A percentile compares a stretch with the other conserved stretches of the same genome.
Conservation (phyloP, 2,797 vertebrate species). For the Potorous gilbertii region DNA sequence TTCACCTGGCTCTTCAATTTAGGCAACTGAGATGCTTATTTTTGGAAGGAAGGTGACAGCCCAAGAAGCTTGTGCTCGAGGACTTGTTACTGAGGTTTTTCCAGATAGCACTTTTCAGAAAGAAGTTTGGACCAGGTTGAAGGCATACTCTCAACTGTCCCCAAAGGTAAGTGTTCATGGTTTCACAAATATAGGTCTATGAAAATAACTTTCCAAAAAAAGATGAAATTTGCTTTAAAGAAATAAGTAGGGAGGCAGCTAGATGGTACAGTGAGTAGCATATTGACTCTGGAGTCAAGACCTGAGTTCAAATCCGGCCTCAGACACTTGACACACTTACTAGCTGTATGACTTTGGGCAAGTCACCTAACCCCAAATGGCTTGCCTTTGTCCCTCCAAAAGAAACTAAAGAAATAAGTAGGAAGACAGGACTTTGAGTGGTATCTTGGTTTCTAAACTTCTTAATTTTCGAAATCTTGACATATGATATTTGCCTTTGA, state of each 20-base stretch:
- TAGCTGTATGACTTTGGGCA: too few relatives aligned
- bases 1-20: slow-evolving; percentile 55
- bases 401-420: background rate
- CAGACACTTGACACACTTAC: too few relatives aligned
- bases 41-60: slow-evolving; percentile 95
- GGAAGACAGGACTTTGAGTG: background rate
- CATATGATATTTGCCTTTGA: background rate
- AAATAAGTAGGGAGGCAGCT: background rate
- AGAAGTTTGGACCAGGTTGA: slow-evolving; percentile 90
- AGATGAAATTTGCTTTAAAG: background rate
- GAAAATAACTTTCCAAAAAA: background rate
- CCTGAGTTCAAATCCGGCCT: too few relatives aligned
- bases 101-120: slow-evolving; percentile 91
- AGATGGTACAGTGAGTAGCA: too few relatives aligned
- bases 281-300: too few relatives aligned
- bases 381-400: too few relatives aligned
- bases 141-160: slow-evolving; percentile 88
- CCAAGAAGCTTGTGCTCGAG: slow-evolving; percentile 87
- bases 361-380: too few relatives aligned
- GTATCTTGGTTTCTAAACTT: background rate
- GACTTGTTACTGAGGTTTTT: slow-evolving; percentile 94
- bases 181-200: background rate
- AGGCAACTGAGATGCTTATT: slow-evolving; percentile 93
- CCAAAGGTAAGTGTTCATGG: slow-evolving; percentile 86
- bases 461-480: background rate